phyloP scores from a whole-genome alignment of 2,888 invertebrate species.

The Lepidocyrtinus sp. region DNA sequence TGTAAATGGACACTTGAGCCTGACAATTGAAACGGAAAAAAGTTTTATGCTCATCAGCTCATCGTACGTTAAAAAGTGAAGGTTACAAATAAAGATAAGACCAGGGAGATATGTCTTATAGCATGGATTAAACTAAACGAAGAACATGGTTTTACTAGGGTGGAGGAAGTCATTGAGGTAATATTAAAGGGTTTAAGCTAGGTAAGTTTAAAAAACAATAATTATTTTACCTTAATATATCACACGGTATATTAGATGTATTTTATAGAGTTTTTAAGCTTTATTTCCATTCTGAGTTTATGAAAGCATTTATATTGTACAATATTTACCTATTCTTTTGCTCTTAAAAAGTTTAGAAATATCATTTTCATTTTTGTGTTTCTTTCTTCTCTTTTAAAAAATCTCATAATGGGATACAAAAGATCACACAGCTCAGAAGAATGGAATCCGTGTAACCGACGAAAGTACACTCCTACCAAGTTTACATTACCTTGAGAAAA shows the following conservation, averaged over 20 bases:
- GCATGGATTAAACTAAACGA: too few relatives aligned
- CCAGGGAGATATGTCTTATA: neutral
- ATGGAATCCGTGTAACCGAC: neutral
- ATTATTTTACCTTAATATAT: too few relatives aligned
- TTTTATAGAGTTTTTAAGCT: too few relatives aligned
- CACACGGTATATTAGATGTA: too few relatives aligned
- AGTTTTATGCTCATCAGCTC: neutral
- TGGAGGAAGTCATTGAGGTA: too few relatives aligned
- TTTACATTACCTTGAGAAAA: neutral
- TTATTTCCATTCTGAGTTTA: too few relatives aligned
- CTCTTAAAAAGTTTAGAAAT: constrained; percentile 24
- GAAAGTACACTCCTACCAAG: constrained; percentile 18
- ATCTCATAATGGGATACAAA: neutral
- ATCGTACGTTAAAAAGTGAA: neutral
- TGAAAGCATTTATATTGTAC: too few relatives aligned
- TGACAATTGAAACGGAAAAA: neutral
- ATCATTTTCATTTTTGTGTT: constrained; percentile 8
- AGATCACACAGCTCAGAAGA: neutral
- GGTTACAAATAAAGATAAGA: neutral
- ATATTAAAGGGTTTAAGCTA: too few relatives aligned
- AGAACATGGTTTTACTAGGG: too few relatives aligned
- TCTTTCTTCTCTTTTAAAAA: neutral
- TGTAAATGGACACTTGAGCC: constrained; percentile 34
- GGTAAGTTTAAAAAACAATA: too few relatives aligned
- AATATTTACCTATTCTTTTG: too few relatives aligned